Base-by-base conservation (phyloP, 2,888 invertebrate genomes). In the Xestia ashworthii region DNA sequence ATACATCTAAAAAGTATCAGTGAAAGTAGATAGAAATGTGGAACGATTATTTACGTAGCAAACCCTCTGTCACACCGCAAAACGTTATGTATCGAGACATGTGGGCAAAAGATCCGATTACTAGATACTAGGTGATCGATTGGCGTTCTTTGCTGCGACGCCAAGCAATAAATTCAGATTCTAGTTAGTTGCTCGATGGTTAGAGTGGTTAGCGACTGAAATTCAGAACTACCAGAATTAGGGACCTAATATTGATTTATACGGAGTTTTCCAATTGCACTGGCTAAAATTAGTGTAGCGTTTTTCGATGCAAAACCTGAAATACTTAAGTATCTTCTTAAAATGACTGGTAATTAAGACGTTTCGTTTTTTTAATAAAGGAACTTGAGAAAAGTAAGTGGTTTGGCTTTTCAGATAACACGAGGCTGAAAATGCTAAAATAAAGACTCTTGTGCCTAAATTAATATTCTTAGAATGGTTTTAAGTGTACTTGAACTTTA, bases 91-190 rank as follows among this genome's bases (percentile, higher is more conserved):
- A 87, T 90, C 82, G 84, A 74, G 87, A 87, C 87, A 90, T 89
- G 89, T 86, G 90, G 90, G 89, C 77, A 83, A 85, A 85, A 89
- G 91, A 91, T 91, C 90, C 91, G 89, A 90, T 90, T 88, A 89
- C 84, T 67, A 75, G 91, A 91, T 91, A 90, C 84, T 81, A 58
- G 74, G 83, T 90, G 91, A 91, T 91, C 85, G 90, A 91, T 90
- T 83, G 80, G 48, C 68, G 85, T 85, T 84, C 88, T 84, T 88
- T 88, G 74, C 75, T 78, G 67, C 76, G 80, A 84, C 66, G 73
- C 41, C 67, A 67, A 55, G 82, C 87, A 87, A 89, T 89, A 89
- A 89, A 90, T 89, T 89, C 81, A 86, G 89, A 87, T 89, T 89
- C 83, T 79, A 78, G 76, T 78, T 83, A 77, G 83, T 83, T 83